Percentiles rank a stretch among this genome's conserved stretches.
Evolutionary conservation across 1,140 invertebrate genomes (phyloP).

Genomic region (Sitobion miscanthi): DNA sequence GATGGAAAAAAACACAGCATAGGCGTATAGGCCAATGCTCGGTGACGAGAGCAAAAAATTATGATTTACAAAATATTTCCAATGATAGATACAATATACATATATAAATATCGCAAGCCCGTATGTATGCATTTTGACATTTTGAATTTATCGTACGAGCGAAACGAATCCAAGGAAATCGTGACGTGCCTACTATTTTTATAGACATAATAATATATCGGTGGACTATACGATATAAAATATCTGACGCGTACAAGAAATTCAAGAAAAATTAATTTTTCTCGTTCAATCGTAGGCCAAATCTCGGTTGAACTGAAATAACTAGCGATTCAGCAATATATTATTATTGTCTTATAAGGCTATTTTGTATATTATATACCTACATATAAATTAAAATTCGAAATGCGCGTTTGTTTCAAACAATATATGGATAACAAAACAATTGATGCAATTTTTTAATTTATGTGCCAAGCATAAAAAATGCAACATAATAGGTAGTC

Average conservation of each 20-base stretch:
- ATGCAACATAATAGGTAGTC: neutral
- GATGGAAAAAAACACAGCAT: neutral
- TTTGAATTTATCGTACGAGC: constrained; percentile 28
- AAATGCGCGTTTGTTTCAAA: neutral
- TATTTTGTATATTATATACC: neutral
- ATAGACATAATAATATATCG: neutral
- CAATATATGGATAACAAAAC: neutral
- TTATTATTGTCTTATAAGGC: constrained; percentile 1
- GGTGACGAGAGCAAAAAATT: neutral
- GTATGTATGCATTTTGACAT: constrained; percentile 12
- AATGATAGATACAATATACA: neutral
- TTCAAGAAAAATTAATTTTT: constrained; percentile 35
- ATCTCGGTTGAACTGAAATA: neutral
- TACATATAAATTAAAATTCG: neutral
- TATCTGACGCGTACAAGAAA: neutral
- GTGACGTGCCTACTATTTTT: constrained; percentile 30
- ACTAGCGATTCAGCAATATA: neutral
- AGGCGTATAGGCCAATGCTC: neutral
- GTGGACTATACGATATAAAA: neutral
- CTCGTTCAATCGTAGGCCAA: constrained; percentile 16
- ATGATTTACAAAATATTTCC: constrained; percentile 20
- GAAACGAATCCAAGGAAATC: constrained; percentile 14
- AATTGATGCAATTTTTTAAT: neutral
- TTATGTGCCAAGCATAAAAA: neutral
- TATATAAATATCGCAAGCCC: neutral